phyloP scores from a whole-genome alignment of 1,140 invertebrate genomes.

The Drosophila trapezifrons region DNA sequence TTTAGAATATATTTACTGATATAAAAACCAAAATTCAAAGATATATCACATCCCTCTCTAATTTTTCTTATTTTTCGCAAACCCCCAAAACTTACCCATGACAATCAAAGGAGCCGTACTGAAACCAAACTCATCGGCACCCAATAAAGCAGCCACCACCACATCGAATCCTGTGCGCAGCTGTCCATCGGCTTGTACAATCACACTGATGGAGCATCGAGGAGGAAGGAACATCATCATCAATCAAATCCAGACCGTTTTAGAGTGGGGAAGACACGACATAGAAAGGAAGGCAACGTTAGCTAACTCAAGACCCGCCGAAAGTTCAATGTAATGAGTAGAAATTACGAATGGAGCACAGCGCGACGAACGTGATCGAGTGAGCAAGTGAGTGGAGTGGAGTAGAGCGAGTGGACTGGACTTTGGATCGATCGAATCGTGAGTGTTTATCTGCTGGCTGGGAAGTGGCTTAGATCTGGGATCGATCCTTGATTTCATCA shows the following conservation, averaged over 20 bases:
- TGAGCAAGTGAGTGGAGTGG: conserved; percentile 62
- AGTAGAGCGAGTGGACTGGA: conserved; percentile 49
- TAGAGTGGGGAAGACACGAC: conserved; percentile 70
- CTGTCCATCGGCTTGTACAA: conserved; percentile 98
- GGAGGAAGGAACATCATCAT: background rate
- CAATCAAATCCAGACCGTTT: conserved; percentile 19
- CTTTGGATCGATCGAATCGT: conserved; percentile 45
- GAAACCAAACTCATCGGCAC: conserved; percentile 99
- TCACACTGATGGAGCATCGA: conserved; percentile 87
- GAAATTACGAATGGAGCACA: conserved; percentile 84
- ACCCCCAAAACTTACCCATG: conserved; percentile 86
- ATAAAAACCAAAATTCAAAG: background rate
- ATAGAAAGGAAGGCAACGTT: conserved; percentile 77
- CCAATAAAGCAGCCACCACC: conserved; percentile 96
- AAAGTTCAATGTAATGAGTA: conserved; percentile 66
- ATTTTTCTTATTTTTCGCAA: too few relatives aligned
- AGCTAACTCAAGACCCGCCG: conserved; percentile 29
- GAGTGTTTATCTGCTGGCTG: conserved; percentile 19
- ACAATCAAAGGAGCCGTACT: conserved; percentile 99
- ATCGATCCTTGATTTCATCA: background rate
- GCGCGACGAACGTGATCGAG: conserved; percentile 76
- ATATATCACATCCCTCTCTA: too few relatives aligned
- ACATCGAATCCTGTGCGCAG: conserved; percentile 98
- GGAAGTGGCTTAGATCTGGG: background rate
- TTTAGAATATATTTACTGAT: background rate